Base-by-base conservation (phyloP, 2,797 vertebrate genomes). In the Malurus splendens region DNA sequence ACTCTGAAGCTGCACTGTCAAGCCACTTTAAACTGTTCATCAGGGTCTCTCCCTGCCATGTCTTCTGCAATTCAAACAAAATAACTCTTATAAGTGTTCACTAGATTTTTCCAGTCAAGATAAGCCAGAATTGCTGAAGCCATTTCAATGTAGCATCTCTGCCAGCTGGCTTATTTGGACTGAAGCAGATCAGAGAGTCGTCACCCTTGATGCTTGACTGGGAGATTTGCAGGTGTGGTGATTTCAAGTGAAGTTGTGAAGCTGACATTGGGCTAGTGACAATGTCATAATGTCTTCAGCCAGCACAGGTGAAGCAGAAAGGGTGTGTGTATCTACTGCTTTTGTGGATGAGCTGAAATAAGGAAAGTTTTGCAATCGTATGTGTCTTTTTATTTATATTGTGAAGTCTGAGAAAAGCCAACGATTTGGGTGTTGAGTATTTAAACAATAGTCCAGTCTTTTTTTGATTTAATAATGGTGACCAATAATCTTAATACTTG, bases 31-130 rank as follows among this genome's bases (percentile, higher is more conserved):
- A 73, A 27, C 18, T 41, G 20, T 9, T 70, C 25, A 13, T 73
- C 52, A 66, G 56, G 16, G 62, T 14, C 36, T 36, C 36, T 36
- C 24, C 13, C 36, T 42, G 25, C 47, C 41, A 23, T 32, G 51
- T 32, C 52, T 73, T 54, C 67, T 73, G 33, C 28, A 52, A 4
- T 45, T 67, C 4, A 5, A 59, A 57, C 13, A 75, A 55, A 88
- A 65, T 66, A 68, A 38, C 7, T 48, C 18, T 24, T 55, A 1
- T 3, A 71, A 56, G 14, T 2, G 39, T 47, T 64, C 41, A 30
- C 14, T 30, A 32, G 19, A 1, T 77, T 89, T 87, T 82, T 80
- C 82, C 62, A 89, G 18, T 36, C 39, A 81, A 87, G 84, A 68
- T 68, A 77, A 87, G 7, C 18, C 24, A 75, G 30, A 57, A 74